These are phyloP conservation scores for Cliona cf. orientalis DNA, from an alignment of 37 sponge, comb jelly and placozoan species.

Conservation along the genomic window DNA sequence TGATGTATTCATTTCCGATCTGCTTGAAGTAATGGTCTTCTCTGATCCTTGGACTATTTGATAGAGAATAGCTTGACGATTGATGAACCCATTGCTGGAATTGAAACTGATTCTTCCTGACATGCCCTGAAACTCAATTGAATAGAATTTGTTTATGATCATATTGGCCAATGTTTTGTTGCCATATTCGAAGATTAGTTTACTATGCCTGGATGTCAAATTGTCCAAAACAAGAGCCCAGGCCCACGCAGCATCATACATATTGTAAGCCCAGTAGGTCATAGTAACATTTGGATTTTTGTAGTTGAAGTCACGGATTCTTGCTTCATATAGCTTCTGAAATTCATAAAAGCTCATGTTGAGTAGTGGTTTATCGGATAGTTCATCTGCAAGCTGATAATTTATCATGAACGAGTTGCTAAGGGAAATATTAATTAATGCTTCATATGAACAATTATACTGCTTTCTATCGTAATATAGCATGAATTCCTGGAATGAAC, in stretches of 20 bases:
- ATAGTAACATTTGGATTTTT: not conserved
- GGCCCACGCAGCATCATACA: not conserved
- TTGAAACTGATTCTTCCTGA: conserved; percentile 1
- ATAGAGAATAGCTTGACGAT: not conserved
- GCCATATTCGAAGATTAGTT: not conserved
- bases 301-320: not conserved
- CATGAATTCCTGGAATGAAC: not conserved
- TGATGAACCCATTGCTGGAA: not conserved
- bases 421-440: not conserved
- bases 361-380: not conserved
- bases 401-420: not conserved
- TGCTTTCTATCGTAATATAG: not conserved
- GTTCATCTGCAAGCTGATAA: too few relatives aligned
- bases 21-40: too few relatives aligned
- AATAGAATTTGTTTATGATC: not conserved
- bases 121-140: not conserved
- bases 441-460: conserved; percentile 6
- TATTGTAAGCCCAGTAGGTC: not conserved
- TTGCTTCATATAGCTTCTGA: not conserved
- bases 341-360: not conserved
- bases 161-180: not conserved
- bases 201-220: not conserved
- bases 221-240: conserved; percentile 6
- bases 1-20: not conserved
- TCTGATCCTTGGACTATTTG: not conserved